Evolutionary conservation across 2,888 invertebrate genomes (phyloP).

Genomic region (Lepidocyrtinus sp.): DNA sequence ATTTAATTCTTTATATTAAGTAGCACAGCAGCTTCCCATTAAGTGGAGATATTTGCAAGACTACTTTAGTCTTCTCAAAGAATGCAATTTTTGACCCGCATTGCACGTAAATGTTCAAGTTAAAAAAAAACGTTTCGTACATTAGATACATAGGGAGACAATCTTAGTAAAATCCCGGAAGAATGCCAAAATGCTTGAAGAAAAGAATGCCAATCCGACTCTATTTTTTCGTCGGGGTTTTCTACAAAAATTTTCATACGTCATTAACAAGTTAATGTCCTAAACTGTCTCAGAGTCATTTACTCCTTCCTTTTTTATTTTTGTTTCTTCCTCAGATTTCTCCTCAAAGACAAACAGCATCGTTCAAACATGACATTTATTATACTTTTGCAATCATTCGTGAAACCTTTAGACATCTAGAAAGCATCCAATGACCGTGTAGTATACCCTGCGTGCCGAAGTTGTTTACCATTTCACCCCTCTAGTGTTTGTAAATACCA

Average conservation of each 20-base stretch:
- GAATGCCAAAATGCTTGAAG: background rate
- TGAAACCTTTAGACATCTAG: too few species aligned
- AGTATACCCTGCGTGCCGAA: too few species aligned
- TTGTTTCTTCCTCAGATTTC: too few species aligned
- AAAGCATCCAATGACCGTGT: too few species aligned
- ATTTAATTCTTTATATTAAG: background rate
- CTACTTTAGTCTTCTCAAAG: background rate
- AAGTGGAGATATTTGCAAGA: background rate
- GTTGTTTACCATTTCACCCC: background rate
- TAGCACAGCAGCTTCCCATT: background rate
- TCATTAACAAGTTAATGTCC: background rate
- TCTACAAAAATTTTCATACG: background rate
- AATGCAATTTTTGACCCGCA: constrained; percentile 23
- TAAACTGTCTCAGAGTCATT: background rate
- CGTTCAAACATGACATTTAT: background rate
- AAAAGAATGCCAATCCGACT: background rate
- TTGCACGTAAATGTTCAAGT: background rate
- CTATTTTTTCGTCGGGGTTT: background rate
- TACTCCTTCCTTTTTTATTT: too few species aligned
- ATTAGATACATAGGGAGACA: background rate
- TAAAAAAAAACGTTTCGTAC: background rate
- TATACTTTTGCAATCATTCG: background rate
- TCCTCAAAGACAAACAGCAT: background rate
- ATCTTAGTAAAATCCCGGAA: too few species aligned
- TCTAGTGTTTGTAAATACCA: background rate